Base-by-base conservation (phyloP, 1,140 invertebrate species). In the Drosophila lacteicornis region DNA sequence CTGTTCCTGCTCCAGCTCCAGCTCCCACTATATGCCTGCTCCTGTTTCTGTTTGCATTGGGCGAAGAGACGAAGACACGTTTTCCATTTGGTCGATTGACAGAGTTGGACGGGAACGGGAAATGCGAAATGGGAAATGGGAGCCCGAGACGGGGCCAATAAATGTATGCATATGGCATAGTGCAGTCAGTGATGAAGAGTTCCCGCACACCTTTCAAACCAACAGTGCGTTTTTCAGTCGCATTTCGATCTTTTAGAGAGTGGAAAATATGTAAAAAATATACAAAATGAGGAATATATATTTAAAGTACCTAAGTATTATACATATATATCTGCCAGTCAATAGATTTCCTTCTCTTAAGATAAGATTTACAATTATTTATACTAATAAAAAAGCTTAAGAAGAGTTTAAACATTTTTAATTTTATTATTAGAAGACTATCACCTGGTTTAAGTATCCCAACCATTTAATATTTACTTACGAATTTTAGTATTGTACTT, bases 71-170 rank as follows among this genome's bases (percentile, higher is more conserved):
- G 56, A 68, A 76, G 74, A 82, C 79, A 82, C 80, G 79, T 82
- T 82, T 82, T 82, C 67, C 79, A 82, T 82, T 82, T 82, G 67
- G 62, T 49, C 71, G 82, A 85, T 84, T 85, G 81, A 77, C 81
- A 81, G 78, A 42, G 60, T 61, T 68, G 56, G 15, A 19, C 19
- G 5, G 36, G 13, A 22, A 22, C 5, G 11, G 30, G 9, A 47
- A 3, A 9, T 11, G 17, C 1, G 56, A 19, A 38, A 15, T 12
- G n/a, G 45, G 36, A 30, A 51, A 25, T 15, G 19, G 19, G 15
- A 33, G 17, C 17, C n/a, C 36, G 33, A 40, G 51, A 27, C 6
- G 38, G 38, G 38, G 36, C 51, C 50, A 71, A 71, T 71, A 71
- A 70, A 67, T 69, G 25, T 40, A 69, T 58, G 43, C 45, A 71